These are phyloP conservation scores for Rotaria socialis DNA, from an alignment of 2,888 invertebrate species.

Conservation along the genomic window DNA sequence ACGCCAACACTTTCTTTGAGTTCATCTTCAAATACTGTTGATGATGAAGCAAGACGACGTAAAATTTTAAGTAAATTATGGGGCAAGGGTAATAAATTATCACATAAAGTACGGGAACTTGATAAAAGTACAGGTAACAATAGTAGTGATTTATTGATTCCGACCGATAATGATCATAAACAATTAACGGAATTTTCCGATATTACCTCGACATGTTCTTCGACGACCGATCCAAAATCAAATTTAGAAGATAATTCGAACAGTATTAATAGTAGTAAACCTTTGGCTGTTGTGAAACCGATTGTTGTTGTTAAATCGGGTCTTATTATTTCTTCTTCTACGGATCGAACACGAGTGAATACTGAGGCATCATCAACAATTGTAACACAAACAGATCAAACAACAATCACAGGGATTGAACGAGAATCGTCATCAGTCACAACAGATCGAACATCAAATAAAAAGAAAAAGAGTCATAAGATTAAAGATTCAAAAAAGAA, in stretches of 20 bases:
- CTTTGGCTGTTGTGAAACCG: not conserved
- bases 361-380: not conserved
- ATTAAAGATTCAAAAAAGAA: not conserved
- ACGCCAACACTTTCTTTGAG: not conserved
- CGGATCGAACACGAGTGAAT: not conserved
- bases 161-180: not conserved
- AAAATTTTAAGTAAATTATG: not conserved
- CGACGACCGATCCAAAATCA: not conserved
- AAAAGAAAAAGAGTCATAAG: not conserved
- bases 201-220: not conserved
- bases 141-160: not conserved
- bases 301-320: slow-evolving; percentile 10
- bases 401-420: not conserved
- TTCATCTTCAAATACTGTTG: not conserved
- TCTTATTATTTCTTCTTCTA: not conserved
- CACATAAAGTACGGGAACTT: slow-evolving; percentile 3
- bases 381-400: not conserved
- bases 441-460: not conserved
- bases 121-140: not conserved
- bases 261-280: slow-evolving; percentile 23
- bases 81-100: not conserved
- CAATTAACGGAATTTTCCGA: not conserved
- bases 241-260: not conserved
- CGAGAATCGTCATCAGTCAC: not conserved
- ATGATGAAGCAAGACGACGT: not conserved